Evolutionary conservation across 2,888 invertebrate species (phyloP).

Genomic region (Eupelmus urozonus): DNA sequence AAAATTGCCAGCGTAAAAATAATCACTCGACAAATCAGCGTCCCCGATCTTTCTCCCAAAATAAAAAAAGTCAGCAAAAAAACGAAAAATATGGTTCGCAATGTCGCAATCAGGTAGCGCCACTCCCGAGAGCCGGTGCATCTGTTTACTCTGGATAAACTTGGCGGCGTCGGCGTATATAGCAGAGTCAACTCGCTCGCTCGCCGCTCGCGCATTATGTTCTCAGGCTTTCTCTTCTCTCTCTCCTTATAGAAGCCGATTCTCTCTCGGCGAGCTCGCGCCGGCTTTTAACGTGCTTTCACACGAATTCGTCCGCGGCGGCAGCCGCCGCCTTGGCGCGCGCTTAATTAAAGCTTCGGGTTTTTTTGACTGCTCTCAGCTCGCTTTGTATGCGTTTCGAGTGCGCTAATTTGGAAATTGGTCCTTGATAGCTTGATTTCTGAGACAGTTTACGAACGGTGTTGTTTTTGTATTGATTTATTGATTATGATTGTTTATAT

Average conservation of each 20-base stretch:
- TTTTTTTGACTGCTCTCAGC: not conserved
- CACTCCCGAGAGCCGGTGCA: slow-evolving; percentile 43
- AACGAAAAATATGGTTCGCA: not conserved
- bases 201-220: slow-evolving; percentile 68
- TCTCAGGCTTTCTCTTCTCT: slow-evolving; percentile 78
- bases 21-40: too few species aligned
- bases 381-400: slow-evolving; percentile 28
- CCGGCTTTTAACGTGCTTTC: slow-evolving; percentile 70
- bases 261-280: slow-evolving; percentile 58
- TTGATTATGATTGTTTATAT: not conserved
- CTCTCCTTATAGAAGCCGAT: slow-evolving; percentile 64
- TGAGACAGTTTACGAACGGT: too few species aligned
- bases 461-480: not conserved
- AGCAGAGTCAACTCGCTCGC: slow-evolving; percentile 55
- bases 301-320: slow-evolving; percentile 68
- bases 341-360: slow-evolving; percentile 45
- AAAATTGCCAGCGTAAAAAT: too few species aligned
- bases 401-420: slow-evolving; percentile 5
- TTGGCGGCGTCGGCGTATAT: slow-evolving; percentile 26
- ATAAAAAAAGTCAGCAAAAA: slow-evolving; percentile 22
- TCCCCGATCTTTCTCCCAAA: too few species aligned
- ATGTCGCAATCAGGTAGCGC: slow-evolving; percentile 56
- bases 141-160: too few species aligned
- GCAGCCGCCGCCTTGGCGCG: not conserved
- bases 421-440: too few species aligned